phyloP scores from a whole-genome alignment of 2,888 invertebrate genomes.

The Drosophila infuscata region DNA sequence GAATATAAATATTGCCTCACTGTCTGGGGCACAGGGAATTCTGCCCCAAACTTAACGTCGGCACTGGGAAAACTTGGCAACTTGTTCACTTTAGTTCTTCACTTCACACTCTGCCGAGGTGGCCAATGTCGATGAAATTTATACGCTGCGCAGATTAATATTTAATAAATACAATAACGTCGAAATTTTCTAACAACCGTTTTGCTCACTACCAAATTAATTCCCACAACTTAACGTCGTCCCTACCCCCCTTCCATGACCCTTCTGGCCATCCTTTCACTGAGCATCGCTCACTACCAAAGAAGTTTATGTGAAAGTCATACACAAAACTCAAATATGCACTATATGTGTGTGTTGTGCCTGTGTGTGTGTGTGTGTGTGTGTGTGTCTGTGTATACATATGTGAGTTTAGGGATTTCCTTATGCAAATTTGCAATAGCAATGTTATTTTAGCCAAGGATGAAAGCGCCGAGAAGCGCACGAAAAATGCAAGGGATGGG shows the following conservation, averaged over 20 bases:
- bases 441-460: conserved; percentile 69
- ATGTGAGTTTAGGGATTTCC: conserved; percentile 71
- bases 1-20: conserved; percentile 60
- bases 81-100: conserved; percentile 42
- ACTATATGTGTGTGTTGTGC: conserved; percentile 22
- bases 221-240: conserved; percentile 44
- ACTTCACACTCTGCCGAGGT: conserved; percentile 44
- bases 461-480: conserved; percentile 26
- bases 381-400: conserved; percentile 21
- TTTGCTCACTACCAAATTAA: conserved; percentile 56
- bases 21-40: conserved; percentile 23
- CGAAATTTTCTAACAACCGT: conserved; percentile 58
- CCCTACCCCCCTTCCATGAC: background rate
- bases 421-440: conserved; percentile 73
- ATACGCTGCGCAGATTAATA: conserved; percentile 65
- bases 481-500: background rate
- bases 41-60: background rate
- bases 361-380: conserved; percentile 13
- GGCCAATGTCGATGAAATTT: conserved; percentile 61
- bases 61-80: conserved; percentile 42
- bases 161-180: conserved; percentile 69
- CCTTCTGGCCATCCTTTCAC: background rate
- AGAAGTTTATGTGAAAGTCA: conserved; percentile 71
- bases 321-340: conserved; percentile 68
- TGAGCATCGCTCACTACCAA: conserved; percentile 43